Evolutionary conservation across 2,113 vertebrate species (phyloP), one percentile per base, ranked within the genome.

Genomic region (Pimephales promelas): DNA sequence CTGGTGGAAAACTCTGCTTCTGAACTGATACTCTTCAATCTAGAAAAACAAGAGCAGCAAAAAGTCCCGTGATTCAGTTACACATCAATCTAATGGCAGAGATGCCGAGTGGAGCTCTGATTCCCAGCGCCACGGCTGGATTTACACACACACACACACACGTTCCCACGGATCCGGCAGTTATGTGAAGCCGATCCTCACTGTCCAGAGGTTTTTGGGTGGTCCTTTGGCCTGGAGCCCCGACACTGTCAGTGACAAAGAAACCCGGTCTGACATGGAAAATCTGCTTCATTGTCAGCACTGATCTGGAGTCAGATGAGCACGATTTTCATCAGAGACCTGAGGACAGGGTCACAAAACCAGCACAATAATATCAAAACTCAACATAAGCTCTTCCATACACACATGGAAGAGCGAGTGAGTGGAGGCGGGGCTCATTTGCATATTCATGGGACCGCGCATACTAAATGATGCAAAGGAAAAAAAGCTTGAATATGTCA

Each of bases 161-260:
- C 85, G 90, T 94, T 94, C 94, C 93, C 93, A 94, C 88, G 90
- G 89, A 89, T 88, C 78, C 83, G 76, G 7, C 75, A 90, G 90
- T 92, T 94, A 93, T 91, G 90, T 93, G 91, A 92, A 93, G 52
- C 52, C 52, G 9, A 22, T 54, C 18, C 52, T 16, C 47, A 49
- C 14, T 16, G 47, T 49, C 47, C 88, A 89, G 90, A 86, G 87
- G 71, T 85, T 70, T 18, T 73, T 88, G 88, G 87, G 87, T 91
- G 91, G 91, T 89, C 91, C 56, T 61, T 45, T 81, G 79, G 72
- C 84, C 64, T n/a, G 31, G 10, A 36, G 73, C 31, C 24, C 52
- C 6, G 20, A 24, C 52, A 40, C 22, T 54, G 28, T 13, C 2
- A 13, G 3, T n/a, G 34, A 70, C 16, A 59, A 24, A 57, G 20